A percentile compares a stretch with the other conserved stretches of the same genome.
phyloP scores from a whole-genome alignment of 1,140 invertebrate species.

The Drosophila simulans region DNA sequence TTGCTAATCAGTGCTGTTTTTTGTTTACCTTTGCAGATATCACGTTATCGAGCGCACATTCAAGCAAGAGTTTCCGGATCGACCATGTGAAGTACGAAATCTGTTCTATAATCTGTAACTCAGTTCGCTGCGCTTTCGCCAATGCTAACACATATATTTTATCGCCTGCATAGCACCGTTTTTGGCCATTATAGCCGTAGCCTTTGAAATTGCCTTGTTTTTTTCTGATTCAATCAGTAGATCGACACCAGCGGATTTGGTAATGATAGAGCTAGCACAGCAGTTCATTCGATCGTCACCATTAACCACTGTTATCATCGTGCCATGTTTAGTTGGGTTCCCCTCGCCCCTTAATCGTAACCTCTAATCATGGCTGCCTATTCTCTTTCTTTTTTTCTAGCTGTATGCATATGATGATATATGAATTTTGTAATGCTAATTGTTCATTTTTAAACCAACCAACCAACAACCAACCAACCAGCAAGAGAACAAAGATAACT shows the following conservation, averaged over 20 bases:
- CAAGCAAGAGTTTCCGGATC: conserved; percentile 77
- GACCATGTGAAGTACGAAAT: conserved; percentile 84
- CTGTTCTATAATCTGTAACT: conserved; percentile 72
- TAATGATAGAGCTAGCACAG: conserved; percentile 5
- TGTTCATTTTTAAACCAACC: conserved; percentile 72
- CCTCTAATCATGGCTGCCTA: conserved; percentile 61
- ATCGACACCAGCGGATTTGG: conserved; percentile 16
- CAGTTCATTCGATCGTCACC: conserved; percentile 17
- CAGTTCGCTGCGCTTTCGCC: conserved; percentile 39
- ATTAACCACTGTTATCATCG: conserved; percentile 21
- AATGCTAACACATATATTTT: conserved; percentile 37
- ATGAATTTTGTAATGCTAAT: conserved; percentile 76
- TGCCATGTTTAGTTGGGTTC: conserved; percentile 12
- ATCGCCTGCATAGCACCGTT: conserved; percentile 42
- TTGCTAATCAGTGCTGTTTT: conserved; percentile 13
- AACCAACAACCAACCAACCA: conserved; percentile 41
- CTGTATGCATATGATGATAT: conserved; percentile 77
- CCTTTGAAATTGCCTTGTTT: conserved; percentile 31
- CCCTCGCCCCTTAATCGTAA: conserved; percentile 6
- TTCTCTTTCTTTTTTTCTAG: conserved; percentile 80
- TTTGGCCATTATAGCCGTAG: conserved; percentile 33
- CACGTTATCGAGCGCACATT: conserved; percentile 81
- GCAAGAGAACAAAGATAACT: conserved; percentile 56
- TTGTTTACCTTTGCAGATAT: conserved; percentile 64
- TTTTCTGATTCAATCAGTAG: conserved; percentile 18